Evolutionary conservation across 2,888 invertebrate genomes (phyloP).

Genomic region (Acanthosepion pharaonis): DNA sequence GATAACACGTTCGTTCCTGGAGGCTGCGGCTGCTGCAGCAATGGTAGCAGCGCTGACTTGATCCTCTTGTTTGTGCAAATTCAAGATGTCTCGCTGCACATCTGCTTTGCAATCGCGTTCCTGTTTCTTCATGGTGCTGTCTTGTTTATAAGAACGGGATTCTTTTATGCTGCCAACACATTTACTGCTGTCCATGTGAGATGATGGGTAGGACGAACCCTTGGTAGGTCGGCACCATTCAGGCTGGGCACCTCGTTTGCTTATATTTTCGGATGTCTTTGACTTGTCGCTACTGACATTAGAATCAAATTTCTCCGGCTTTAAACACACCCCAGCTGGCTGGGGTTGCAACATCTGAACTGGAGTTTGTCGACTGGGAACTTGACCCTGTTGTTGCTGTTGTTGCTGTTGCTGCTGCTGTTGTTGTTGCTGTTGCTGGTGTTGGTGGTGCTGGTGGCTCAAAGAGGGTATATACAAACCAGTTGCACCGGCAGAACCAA

Average conservation of each 20-base stretch:
- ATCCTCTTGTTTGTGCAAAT: slow-evolving; percentile 13
- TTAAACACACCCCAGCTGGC: neutral
- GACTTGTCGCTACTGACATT: neutral
- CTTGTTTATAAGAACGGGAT: slow-evolving; percentile 20
- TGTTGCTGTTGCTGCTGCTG: slow-evolving; percentile 39
- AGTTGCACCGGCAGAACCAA: slow-evolving; percentile 41
- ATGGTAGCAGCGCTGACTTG: neutral
- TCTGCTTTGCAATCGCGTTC: slow-evolving; percentile 40
- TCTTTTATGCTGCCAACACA: neutral
- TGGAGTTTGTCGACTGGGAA: slow-evolving; percentile 35
- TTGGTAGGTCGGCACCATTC: slow-evolving; percentile 24
- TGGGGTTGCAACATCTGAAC: slow-evolving; percentile 40
- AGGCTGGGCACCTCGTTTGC: neutral
- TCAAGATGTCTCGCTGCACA: slow-evolving; percentile 42
- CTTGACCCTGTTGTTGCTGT: slow-evolving; percentile 41
- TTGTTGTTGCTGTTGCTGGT: neutral
- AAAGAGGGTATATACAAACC: slow-evolving; percentile 39
- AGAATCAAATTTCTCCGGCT: slow-evolving; percentile 45
- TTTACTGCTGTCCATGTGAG: neutral
- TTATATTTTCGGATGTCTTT: neutral
- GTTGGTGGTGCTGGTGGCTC: slow-evolving; percentile 36
- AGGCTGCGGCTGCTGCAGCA: neutral
- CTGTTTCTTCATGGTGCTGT: neutral
- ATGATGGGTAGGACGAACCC: neutral
- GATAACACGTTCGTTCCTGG: slow-evolving; percentile 24